Evolutionary conservation across 1,140 invertebrate species (phyloP).

Genomic region (Drosophila tropicalis): DNA sequence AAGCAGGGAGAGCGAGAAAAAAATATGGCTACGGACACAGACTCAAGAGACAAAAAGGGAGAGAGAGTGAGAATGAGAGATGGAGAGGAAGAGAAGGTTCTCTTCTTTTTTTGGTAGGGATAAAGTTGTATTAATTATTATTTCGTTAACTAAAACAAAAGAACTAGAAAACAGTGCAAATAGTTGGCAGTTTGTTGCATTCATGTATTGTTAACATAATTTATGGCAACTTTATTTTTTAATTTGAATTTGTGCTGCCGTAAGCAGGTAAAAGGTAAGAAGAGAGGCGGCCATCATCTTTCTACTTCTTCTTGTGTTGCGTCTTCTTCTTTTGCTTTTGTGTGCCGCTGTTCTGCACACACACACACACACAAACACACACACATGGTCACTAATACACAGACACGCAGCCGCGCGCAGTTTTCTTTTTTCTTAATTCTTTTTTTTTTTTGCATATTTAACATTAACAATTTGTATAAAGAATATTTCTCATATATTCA

Average conservation of each 20-base stretch:
- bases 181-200: conserved; percentile 67
- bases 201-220: conserved; percentile 42
- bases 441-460: conserved; percentile 50
- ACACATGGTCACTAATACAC: conserved; percentile 23
- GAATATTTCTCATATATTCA: conserved; percentile 51
- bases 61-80: background rate
- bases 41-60: conserved; percentile 1
- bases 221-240: conserved; percentile 54
- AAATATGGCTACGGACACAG: conserved; percentile 68
- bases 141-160: no score
- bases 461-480: conserved; percentile 48
- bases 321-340: conserved; percentile 31
- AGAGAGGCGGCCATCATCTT: conserved; percentile 60
- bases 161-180: conserved; percentile 47
- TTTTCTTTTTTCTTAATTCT: conserved; percentile 41
- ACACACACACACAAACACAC: conserved; percentile 49
- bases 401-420: conserved; percentile 43
- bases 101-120: conserved; percentile 45
- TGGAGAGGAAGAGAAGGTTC: conserved; percentile 14
- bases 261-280: conserved; percentile 60
- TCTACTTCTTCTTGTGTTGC: conserved; percentile 27
- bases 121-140: conserved; percentile 47
- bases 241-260: conserved; percentile 32
- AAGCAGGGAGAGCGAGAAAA: conserved; percentile 59
- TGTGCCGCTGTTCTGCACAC: conserved; percentile 51